Conservation (phyloP, 1,140 invertebrate species). For the Drosophila punjabiensis region DNA sequence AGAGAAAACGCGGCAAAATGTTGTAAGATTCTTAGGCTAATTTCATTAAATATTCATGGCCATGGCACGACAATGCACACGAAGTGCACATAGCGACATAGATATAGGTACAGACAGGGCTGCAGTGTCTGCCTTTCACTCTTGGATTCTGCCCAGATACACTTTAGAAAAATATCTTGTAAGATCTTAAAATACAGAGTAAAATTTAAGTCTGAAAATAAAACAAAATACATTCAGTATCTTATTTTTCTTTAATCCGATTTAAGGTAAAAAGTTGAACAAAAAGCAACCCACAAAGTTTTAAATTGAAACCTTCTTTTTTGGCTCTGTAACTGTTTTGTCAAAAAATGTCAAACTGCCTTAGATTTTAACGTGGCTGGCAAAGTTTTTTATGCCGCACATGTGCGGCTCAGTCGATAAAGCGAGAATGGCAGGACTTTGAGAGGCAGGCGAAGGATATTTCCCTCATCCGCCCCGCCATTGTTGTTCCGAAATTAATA, state of each 20-base stretch:
- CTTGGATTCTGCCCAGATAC: constrained; percentile 10
- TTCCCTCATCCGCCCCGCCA: constrained; percentile 17
- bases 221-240: not conserved
- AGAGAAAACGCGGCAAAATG: constrained; percentile 49
- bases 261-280: not conserved
- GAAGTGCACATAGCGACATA: constrained; percentile 17
- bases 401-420: constrained; percentile 43
- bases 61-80: constrained; percentile 64
- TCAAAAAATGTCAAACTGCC: constrained; percentile 61
- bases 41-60: constrained; percentile 84
- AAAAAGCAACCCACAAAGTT: not conserved
- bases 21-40: constrained; percentile 77
- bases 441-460: constrained; percentile 2
- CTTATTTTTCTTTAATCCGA: not conserved
- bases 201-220: not conserved
- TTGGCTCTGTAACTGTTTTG: constrained; percentile 13
- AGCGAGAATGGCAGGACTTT: constrained; percentile 10
- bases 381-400: constrained; percentile 24
- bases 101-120: constrained; percentile 21
- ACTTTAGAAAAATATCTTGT: not conserved
- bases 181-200: not conserved
- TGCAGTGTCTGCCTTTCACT: constrained; percentile 27
- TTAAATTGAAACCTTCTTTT: not conserved
- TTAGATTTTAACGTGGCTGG: constrained; percentile 33
- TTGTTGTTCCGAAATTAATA: constrained; percentile 59